phyloP scores from a whole-genome alignment of 1,140 invertebrate genomes.

The Bombus superbus region DNA sequence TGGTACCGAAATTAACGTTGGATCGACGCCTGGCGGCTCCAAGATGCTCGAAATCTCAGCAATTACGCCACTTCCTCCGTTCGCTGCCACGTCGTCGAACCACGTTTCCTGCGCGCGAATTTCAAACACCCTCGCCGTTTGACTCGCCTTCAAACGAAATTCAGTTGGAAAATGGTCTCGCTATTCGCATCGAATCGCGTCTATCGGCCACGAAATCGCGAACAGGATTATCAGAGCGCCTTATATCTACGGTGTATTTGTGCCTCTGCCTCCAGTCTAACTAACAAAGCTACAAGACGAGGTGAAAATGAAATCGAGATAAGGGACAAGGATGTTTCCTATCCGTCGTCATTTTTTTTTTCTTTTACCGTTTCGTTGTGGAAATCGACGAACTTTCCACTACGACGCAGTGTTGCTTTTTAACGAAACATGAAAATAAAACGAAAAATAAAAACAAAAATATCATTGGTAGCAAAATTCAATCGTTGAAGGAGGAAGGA shows the following conservation, averaged over 20 bases:
- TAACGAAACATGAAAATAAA: no score
- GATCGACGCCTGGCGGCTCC: neutral
- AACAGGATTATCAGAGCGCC: neutral
- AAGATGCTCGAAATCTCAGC: conserved; percentile 20
- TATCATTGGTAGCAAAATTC: neutral
- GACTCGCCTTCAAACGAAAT: conserved; percentile 41
- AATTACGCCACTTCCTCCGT: conserved; percentile 20
- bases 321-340: no score
- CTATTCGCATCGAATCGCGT: conserved; percentile 45
- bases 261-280: neutral
- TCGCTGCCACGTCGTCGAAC: conserved; percentile 1
- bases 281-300: neutral
- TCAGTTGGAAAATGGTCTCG: conserved; percentile 38
- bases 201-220: conserved; percentile 28
- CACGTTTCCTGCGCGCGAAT: conserved; percentile 38
- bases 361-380: no score
- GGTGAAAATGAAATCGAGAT: neutral
- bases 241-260: neutral
- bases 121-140: conserved; percentile 20
- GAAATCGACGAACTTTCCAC: no score
- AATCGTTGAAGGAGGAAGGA: neutral
- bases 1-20: conserved; percentile 68
- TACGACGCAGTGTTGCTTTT: no score
- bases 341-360: no score
- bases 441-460: no score